Percentiles rank a stretch among this genome's conserved stretches.
These are phyloP conservation scores for cat (Felis catus) DNA, from an alignment of 2,113 vertebrate species.

Conservation along the genomic window DNA sequence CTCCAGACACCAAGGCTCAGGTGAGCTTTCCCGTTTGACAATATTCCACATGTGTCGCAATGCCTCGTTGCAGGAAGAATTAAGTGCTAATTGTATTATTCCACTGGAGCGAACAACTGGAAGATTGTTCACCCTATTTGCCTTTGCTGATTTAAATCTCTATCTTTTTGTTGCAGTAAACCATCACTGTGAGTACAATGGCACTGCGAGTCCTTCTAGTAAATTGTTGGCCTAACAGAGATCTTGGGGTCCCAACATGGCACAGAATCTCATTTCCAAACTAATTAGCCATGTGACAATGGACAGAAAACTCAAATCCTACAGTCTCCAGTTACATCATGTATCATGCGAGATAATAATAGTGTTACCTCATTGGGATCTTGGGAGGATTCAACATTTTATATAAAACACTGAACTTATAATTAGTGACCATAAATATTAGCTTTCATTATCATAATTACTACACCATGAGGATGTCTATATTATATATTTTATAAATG, in stretches of 20 bases:
- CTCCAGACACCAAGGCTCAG: not conserved
- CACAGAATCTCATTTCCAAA: not conserved
- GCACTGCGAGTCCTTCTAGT: not conserved
- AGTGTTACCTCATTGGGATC: not conserved
- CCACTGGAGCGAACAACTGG: not conserved
- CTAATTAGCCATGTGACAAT: not conserved
- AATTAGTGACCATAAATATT: not conserved
- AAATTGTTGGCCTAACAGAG: not conserved
- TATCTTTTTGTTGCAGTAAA: not conserved
- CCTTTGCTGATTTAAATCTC: not conserved
- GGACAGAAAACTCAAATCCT: not conserved
- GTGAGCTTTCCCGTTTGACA: not conserved
- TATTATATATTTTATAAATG: not conserved
- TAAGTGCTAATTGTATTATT: not conserved
- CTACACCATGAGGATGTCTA: not conserved
- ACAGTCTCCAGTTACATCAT: not conserved
- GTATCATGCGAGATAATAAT: not conserved
- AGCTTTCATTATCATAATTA: not conserved
- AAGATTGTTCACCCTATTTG: rapidly evolving
- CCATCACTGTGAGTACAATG: not conserved
- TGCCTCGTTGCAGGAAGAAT: rapidly evolving
- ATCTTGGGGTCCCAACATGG: not conserved
- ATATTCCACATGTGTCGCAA: rapidly evolving
- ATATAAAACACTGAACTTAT: not conserved
- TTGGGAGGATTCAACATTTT: not conserved